Base-by-base conservation (phyloP, 2,888 invertebrate species). In the Calameuta filiformis region DNA sequence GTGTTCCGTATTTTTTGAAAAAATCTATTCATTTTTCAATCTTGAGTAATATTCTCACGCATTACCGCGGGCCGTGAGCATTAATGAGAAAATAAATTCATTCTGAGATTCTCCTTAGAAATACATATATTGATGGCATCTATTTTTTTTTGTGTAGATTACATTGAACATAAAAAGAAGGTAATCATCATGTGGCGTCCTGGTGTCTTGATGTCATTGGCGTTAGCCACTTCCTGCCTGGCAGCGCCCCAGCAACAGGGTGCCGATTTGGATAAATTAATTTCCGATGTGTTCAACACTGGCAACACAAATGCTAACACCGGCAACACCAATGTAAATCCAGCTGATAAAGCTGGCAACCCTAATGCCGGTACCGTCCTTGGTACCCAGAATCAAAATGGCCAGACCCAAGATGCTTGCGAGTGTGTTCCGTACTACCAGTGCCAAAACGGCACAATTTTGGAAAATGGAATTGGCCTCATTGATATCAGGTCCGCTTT, bases 181-280 rank as follows among this genome's bases (percentile, higher is more conserved):
- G 15, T 40, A 40, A 40, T 40, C 15, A 40, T 15, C 6, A 81
- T 79, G 82, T 79, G 78, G 78, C 68, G 69, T 37, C 98, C 91
- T 97, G 98, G 93, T 97, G 96, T 93, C 98, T 97, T 90, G 97
- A 97, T 92, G 97, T 97, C 92, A 97, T 98, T 92, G 96, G 96
- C 89, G 30, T 35, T 87, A 35, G 79, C 83, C 78, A 75, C 83
- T 69, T 77, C 68, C 6, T 82, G 83, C 76, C 71, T 83, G 69
- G 84, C 83, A 6, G 82, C 83, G 0, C 76, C 86, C 9, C 86
- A 85, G 30, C 71, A 82, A 9, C n/a, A 68, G 12, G 69, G 40
- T 68, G 34, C 34, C 34, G 75, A 15, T 23, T 12, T 76, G 12
- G 71, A 77, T 56, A 68, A 69, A 35, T 71, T 80, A 35, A 79